Evolutionary conservation across 2,113 vertebrate species (phyloP).

Genomic region (Lanius ludovicianus): DNA sequence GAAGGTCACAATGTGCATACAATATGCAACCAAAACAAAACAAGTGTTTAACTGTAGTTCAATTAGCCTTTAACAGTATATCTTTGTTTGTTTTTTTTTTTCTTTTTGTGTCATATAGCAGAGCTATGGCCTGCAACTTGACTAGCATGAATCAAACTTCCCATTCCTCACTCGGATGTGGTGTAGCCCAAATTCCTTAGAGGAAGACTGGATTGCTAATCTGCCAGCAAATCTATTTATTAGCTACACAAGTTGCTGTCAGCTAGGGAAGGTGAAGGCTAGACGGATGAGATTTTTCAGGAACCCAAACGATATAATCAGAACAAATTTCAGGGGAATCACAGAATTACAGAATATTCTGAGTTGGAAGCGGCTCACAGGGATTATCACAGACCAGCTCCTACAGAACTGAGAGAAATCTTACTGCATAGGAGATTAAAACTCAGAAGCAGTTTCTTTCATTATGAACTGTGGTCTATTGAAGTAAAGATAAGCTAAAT

Average conservation of each 20-base stretch:
- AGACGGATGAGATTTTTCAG: not conserved
- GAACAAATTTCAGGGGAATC: not conserved
- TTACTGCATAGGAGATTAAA: not conserved
- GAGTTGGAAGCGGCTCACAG: not conserved
- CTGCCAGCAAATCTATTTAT: not conserved
- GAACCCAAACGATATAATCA: not conserved
- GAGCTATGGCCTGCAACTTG: not conserved
- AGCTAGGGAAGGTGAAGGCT: not conserved
- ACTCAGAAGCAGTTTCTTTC: not conserved
- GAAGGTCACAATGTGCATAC: not conserved
- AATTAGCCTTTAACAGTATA: not conserved
- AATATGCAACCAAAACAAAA: not conserved
- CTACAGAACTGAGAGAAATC: not conserved
- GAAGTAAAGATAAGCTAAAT: not conserved
- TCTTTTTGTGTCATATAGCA: not conserved
- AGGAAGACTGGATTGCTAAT: not conserved
- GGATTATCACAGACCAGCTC: not conserved
- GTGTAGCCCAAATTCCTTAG: not conserved
- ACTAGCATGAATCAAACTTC: not conserved
- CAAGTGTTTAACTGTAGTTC: not conserved
- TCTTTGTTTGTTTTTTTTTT: too few species aligned
- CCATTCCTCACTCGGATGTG: not conserved
- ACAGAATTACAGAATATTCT: not conserved
- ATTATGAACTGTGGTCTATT: not conserved
- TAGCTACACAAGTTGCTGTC: not conserved